phyloP scores from a whole-genome alignment of 2,113 vertebrate genomes.

The Notothenia rossii region DNA sequence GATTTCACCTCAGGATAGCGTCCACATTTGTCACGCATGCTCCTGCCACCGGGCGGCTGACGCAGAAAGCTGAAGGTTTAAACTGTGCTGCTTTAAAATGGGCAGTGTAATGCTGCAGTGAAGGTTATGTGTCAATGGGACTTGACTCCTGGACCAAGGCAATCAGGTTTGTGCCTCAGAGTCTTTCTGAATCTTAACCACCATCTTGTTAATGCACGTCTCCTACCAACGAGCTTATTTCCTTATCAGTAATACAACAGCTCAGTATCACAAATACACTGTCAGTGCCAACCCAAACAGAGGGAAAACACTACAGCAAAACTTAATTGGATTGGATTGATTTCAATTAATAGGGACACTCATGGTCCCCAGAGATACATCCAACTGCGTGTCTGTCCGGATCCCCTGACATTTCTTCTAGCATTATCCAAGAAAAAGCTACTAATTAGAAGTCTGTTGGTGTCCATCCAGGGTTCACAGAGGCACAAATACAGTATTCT shows the following conservation, averaged over 20 bases:
- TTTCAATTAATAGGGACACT: background rate
- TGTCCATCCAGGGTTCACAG: background rate
- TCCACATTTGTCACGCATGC: constrained; percentile 30
- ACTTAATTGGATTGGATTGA: background rate
- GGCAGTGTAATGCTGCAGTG: background rate
- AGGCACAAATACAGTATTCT: background rate
- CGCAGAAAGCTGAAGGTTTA: constrained; percentile 26
- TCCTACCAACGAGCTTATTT: background rate
- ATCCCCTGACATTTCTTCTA: background rate
- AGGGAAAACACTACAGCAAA: too few relatives aligned
- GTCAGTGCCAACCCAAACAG: background rate
- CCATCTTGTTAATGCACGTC: background rate
- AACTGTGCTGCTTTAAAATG: constrained; percentile 27
- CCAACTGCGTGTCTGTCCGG: too few relatives aligned
- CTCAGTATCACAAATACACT: background rate
- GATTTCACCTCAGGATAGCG: constrained; percentile 42
- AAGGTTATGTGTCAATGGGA: constrained; percentile 17
- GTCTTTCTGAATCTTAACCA: background rate
- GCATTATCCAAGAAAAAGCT: too few relatives aligned
- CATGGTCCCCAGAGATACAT: constrained; percentile 9
- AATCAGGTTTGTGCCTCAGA: background rate
- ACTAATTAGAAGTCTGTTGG: background rate
- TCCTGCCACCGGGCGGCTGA: constrained; percentile 12
- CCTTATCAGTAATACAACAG: background rate
- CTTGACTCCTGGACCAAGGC: background rate